Conservation (phyloP, 2,797 vertebrate species). For the Urocyon cinereoargenteus region DNA sequence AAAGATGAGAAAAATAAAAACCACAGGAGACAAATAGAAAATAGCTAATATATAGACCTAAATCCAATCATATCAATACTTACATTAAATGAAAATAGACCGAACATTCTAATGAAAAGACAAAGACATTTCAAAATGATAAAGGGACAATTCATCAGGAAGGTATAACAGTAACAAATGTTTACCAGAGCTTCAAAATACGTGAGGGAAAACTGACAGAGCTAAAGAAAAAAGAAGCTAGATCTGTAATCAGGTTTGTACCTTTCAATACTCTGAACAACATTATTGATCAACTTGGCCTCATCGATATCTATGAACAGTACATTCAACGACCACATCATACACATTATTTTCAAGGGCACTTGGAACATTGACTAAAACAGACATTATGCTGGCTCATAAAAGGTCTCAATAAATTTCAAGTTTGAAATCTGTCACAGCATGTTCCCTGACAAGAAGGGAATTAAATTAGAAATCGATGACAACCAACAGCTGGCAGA, state of each 20-base stretch:
- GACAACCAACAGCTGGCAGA: not conserved
- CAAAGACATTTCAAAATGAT: not conserved
- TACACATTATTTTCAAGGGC: not conserved
- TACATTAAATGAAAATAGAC: not conserved
- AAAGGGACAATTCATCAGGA: not conserved
- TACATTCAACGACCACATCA: not conserved
- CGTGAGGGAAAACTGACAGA: not conserved
- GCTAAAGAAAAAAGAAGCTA: not conserved
- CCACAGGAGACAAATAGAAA: not conserved
- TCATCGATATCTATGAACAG: not conserved
- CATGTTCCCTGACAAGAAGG: not conserved
- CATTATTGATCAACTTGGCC: not conserved
- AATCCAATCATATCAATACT: not conserved
- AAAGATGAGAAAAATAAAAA: not conserved
- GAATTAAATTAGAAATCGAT: not conserved
- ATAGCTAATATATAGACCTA: not conserved
- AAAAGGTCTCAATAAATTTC: not conserved
- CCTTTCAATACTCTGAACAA: not conserved
- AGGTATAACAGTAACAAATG: not conserved
- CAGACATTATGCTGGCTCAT: not conserved
- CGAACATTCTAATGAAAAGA: not conserved
- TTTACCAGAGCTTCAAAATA: not conserved
- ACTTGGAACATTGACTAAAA: not conserved
- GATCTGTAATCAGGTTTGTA: not conserved
- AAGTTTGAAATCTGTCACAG: not conserved